A percentile compares a stretch with the other conserved stretches of the same genome.
phyloP scores from a whole-genome alignment of 2,888 invertebrate genomes.

The Dryobotodes eremita region DNA sequence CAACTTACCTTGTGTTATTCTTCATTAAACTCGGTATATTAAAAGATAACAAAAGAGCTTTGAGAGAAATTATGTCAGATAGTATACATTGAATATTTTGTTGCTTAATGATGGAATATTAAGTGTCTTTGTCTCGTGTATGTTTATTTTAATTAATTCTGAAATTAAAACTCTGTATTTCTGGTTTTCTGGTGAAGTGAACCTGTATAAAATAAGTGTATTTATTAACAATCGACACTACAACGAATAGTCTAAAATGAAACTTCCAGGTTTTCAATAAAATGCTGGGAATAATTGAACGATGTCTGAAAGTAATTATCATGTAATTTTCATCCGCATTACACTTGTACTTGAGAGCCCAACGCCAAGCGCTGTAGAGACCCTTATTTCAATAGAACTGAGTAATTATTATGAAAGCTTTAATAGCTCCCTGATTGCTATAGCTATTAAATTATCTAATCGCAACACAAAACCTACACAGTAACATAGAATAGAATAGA shows the following conservation, averaged over 20 bases:
- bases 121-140: background rate
- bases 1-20: slow-evolving; percentile 13
- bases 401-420: background rate
- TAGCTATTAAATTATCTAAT: background rate
- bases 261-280: background rate
- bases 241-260: background rate
- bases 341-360: background rate
- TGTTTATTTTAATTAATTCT: background rate
- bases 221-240: too few relatives aligned
- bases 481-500: too few relatives aligned
- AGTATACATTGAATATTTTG: background rate
- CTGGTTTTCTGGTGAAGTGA: background rate
- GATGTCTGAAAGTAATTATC: background rate
- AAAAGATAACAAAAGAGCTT: slow-evolving; percentile 42
- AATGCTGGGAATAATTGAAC: background rate
- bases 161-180: background rate
- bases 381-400: background rate
- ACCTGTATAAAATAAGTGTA: background rate
- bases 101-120: slow-evolving; percentile 13
- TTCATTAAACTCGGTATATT: slow-evolving; percentile 12
- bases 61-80: slow-evolving; percentile 2
- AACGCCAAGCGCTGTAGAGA: background rate
- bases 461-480: background rate
- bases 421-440: background rate
- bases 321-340: background rate